Evolutionary conservation across 2,797 vertebrate genomes (phyloP).

Genomic region (Eptatretus atami): DNA sequence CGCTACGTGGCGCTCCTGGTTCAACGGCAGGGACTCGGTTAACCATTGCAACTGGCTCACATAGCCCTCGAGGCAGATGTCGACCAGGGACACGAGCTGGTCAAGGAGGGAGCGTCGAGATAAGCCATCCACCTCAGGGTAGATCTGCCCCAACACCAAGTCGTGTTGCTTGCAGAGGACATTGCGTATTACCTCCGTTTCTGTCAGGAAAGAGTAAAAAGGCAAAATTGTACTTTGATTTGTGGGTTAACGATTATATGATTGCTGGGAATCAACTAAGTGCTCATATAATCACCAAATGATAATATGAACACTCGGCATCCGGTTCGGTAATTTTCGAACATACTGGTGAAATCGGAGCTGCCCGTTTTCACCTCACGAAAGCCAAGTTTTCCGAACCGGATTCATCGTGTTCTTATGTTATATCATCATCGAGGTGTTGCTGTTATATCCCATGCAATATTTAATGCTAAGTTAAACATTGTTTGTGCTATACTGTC

Average conservation of each 20-base stretch:
- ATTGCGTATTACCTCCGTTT: slow-evolving; percentile 25
- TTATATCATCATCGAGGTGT: too few relatives aligned
- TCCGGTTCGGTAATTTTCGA: too few relatives aligned
- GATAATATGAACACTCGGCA: background rate
- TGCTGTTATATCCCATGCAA: too few relatives aligned
- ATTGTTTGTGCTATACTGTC: too few relatives aligned
- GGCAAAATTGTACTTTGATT: background rate
- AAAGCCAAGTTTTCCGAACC: too few relatives aligned
- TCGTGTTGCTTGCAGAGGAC: slow-evolving; percentile 33
- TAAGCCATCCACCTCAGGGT: slow-evolving; percentile 41
- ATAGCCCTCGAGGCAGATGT: slow-evolving; percentile 39
- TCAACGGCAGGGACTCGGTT: slow-evolving; percentile 13
- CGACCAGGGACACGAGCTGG: slow-evolving; percentile 50
- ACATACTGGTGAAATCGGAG: too few relatives aligned
- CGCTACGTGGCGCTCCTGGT: slow-evolving; percentile 34
- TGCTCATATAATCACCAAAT: background rate
- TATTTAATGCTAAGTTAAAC: too few relatives aligned
- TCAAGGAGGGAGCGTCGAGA: slow-evolving; percentile 36
- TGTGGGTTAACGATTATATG: background rate
- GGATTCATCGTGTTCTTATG: too few relatives aligned
- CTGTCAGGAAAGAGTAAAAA: slow-evolving; percentile 16
- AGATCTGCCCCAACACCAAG: slow-evolving; percentile 33
- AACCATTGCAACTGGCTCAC: slow-evolving; percentile 31
- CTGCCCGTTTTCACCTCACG: too few relatives aligned
- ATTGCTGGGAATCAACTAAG: background rate